Percentiles rank a stretch among this genome's conserved stretches.
phyloP scores from a whole-genome alignment of 2,797 vertebrate genomes.

The Myiotriccus ornatus region DNA sequence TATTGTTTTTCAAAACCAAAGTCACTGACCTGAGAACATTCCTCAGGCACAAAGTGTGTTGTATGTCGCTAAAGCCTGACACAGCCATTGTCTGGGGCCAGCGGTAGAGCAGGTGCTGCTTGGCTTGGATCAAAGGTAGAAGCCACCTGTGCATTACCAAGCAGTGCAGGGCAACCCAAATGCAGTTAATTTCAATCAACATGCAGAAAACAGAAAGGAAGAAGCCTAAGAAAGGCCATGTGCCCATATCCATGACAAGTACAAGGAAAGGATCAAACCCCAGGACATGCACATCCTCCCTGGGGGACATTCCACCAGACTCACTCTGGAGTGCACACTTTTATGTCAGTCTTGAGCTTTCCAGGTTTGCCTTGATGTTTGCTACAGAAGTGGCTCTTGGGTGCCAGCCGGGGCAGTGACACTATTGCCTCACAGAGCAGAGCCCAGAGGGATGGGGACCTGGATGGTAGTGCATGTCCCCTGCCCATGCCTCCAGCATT shows the following conservation, averaged over 20 bases:
- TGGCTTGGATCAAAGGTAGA: background rate
- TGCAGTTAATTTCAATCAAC: background rate
- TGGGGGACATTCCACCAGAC: background rate
- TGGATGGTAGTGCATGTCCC: accelerated
- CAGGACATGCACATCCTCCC: too few species aligned
- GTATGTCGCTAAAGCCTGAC: background rate
- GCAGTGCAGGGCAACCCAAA: accelerated
- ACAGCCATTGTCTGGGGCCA: background rate
- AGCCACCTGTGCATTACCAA: background rate
- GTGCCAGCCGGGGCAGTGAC: background rate
- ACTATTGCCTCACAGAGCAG: background rate
- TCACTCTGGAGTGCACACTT: background rate
- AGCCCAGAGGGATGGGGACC: accelerated
- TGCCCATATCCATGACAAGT: background rate
- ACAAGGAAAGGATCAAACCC: background rate
- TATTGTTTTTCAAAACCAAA: background rate
- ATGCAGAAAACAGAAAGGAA: background rate
- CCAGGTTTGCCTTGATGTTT: background rate
- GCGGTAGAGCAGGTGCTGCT: background rate
- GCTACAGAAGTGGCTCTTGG: background rate
- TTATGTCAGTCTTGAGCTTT: background rate
- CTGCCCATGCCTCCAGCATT: background rate
- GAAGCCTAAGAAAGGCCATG: background rate
- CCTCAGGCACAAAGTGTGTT: background rate
- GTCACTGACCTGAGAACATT: background rate